These are phyloP conservation scores for Cherax quadricarinatus DNA, from an alignment of 1,140 invertebrate genomes.

Conservation along the genomic window DNA sequence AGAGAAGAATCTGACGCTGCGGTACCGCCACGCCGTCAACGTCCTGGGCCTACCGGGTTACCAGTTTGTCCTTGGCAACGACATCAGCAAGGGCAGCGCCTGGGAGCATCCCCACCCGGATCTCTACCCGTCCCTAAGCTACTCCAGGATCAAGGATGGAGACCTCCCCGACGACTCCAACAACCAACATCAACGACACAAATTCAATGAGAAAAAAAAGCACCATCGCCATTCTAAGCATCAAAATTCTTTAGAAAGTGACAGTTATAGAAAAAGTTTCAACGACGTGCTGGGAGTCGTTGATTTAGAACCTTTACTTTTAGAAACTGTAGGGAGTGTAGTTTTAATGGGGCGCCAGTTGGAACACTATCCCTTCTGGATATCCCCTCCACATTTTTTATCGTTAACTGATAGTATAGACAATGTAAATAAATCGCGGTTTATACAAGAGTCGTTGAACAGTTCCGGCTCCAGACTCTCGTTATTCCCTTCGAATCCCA, in stretches of 20 bases:
- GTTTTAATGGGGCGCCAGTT: conserved; percentile 51
- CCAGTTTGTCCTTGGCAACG: conserved; percentile 61
- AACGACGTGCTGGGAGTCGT: conserved; percentile 63
- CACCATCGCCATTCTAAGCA: conserved; percentile 58
- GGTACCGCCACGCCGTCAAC: conserved; percentile 55
- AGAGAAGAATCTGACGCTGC: conserved; percentile 65
- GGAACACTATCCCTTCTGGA: conserved; percentile 66
- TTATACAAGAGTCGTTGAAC: conserved; percentile 2
- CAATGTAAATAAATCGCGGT: conserved; percentile 6
- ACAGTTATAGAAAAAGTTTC: conserved; percentile 48
- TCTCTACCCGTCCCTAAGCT: conserved; percentile 59
- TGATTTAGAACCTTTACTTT: conserved; percentile 57
- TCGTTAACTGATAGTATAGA: conserved; percentile 42
- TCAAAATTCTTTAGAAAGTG: conserved; percentile 40
- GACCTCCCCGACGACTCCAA: conserved; percentile 25
- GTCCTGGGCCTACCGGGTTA: conserved; percentile 53
- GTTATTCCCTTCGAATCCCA: not conserved
- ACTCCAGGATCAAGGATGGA: conserved; percentile 62
- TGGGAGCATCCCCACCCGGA: conserved; percentile 37
- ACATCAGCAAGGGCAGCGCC: conserved; percentile 5
- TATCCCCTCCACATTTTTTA: conserved; percentile 71
- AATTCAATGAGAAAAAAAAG: conserved; percentile 55
- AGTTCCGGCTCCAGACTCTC: not conserved
- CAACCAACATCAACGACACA: conserved; percentile 44
- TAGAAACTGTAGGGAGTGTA: conserved; percentile 50